These are phyloP conservation scores for Drosophila kuntzei DNA, from an alignment of 2,888 invertebrate genomes.

Conservation along the genomic window DNA sequence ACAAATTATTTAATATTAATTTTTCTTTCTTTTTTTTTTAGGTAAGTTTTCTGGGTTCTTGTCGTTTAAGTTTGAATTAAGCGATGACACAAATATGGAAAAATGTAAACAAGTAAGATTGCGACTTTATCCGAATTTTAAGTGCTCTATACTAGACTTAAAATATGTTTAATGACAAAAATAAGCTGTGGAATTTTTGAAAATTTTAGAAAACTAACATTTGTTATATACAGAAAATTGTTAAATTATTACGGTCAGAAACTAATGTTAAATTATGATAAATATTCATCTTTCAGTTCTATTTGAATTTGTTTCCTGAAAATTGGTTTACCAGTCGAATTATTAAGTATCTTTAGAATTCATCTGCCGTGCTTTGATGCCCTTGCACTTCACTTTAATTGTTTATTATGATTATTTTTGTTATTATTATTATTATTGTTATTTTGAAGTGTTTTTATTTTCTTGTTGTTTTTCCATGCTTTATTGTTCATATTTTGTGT, in stretches of 20 bases:
- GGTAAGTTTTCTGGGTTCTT: slow-evolving; percentile 35
- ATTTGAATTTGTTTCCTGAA: background rate
- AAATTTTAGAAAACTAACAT: too few relatives aligned
- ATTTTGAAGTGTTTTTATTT: background rate
- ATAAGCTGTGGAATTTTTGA: too few relatives aligned
- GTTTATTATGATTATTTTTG: slow-evolving; percentile 5
- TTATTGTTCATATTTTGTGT: slow-evolving; percentile 2
- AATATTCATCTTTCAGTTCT: too few relatives aligned
- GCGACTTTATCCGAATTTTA: background rate
- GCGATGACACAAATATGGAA: background rate
- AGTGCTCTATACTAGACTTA: background rate
- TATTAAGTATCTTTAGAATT: too few relatives aligned
- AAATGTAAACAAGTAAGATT: background rate
- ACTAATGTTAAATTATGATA: too few relatives aligned
- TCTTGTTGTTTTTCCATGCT: background rate
- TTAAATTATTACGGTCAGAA: too few relatives aligned
- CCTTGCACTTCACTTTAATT: slow-evolving; percentile 2
- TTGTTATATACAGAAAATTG: too few relatives aligned
- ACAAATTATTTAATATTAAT: background rate
- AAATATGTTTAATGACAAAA: background rate
- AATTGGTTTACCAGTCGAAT: background rate
- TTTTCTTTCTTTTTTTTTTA: slow-evolving; percentile 31
- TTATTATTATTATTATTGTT: background rate
- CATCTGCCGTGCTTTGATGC: background rate
- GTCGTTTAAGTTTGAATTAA: background rate